phyloP scores from a whole-genome alignment of 2,888 invertebrate species.

The Cyclophora albipunctata region DNA sequence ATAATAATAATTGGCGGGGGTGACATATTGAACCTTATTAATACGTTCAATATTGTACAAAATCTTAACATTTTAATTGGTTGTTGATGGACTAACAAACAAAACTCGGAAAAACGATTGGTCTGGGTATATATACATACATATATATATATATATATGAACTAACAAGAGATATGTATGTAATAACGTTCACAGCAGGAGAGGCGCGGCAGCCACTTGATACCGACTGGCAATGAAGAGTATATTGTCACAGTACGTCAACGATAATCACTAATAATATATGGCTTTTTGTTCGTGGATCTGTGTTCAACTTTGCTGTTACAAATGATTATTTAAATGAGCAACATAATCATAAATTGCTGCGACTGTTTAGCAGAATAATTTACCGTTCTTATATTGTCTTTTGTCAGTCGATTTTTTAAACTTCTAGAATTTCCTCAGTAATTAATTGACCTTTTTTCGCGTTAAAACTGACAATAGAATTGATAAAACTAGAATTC shows the following conservation, averaged over 20 bases:
- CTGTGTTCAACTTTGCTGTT: constrained; percentile 7
- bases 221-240: constrained; percentile 57
- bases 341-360: too few relatives aligned
- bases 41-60: too few relatives aligned
- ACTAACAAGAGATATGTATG: constrained; percentile 31
- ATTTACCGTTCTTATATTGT: too few relatives aligned
- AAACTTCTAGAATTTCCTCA: too few relatives aligned
- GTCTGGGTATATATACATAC: not conserved
- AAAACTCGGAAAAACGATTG: not conserved
- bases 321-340: not conserved
- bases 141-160: not conserved
- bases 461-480: too few relatives aligned
- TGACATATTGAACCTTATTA: too few relatives aligned
- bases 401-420: too few relatives aligned
- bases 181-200: constrained; percentile 53
- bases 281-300: constrained; percentile 25
- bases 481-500: too few relatives aligned
- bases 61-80: too few relatives aligned
- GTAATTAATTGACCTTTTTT: too few relatives aligned
- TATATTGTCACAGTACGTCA: constrained; percentile 67
- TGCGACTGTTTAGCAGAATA: too few relatives aligned
- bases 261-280: constrained; percentile 43
- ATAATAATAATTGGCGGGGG: too few relatives aligned
- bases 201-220: constrained; percentile 47
- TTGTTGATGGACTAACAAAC: constrained; percentile 1